Percentiles rank a stretch among this genome's conserved stretches.
Evolutionary conservation across 1,140 invertebrate genomes (phyloP).

Genomic region (Bombus superbus): DNA sequence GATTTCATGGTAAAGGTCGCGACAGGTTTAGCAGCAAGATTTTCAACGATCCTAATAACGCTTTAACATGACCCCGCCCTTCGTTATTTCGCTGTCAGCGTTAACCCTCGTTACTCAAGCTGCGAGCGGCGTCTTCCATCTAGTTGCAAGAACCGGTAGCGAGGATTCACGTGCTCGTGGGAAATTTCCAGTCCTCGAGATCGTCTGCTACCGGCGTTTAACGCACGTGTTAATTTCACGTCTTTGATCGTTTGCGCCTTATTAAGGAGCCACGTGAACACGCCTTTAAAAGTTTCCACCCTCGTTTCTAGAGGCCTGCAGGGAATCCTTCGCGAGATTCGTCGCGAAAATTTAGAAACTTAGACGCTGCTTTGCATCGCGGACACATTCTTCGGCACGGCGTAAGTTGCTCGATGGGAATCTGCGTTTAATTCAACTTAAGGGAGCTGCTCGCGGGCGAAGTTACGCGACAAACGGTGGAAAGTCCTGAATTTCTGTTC

Average conservation of each 20-base stretch:
- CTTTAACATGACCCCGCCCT: constrained; percentile 5
- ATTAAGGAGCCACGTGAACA: neutral
- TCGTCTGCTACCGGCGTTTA: neutral
- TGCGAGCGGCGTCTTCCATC: neutral
- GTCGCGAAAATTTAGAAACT: neutral
- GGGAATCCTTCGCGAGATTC: neutral
- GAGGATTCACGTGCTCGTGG: neutral
- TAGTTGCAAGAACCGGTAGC: neutral
- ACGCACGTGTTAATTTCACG: neutral
- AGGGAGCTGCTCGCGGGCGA: neutral
- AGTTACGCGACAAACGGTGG: neutral
- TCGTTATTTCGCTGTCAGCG: constrained; percentile 38
- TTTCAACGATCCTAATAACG: constrained; percentile 31
- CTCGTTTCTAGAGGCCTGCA: too few relatives aligned
- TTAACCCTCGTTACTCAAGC: constrained; percentile 1
- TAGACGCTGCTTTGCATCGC: neutral
- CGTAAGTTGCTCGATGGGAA: neutral
- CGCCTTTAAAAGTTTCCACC: neutral
- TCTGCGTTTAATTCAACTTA: constrained; percentile 7
- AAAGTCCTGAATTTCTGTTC: neutral
- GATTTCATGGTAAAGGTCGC: neutral
- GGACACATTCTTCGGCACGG: neutral
- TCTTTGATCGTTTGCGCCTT: constrained; percentile 8
- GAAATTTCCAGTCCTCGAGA: constrained; percentile 1
- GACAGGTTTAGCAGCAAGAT: neutral